These are phyloP conservation scores for Setophaga coronata DNA, from an alignment of 2,113 vertebrate genomes.

Conservation along the genomic window DNA sequence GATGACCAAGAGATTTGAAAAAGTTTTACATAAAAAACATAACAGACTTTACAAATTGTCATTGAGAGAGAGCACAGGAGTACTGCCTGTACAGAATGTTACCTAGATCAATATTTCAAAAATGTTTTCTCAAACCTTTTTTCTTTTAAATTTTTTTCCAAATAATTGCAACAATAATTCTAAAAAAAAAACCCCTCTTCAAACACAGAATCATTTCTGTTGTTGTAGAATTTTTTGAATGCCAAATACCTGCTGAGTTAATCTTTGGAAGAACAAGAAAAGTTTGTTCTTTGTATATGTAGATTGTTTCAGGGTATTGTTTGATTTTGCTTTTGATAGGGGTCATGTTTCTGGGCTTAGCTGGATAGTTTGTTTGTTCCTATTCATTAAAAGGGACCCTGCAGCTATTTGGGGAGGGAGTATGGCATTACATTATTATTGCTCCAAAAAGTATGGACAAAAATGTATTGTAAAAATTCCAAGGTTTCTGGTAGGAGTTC, in stretches of 20 bases:
- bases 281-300: conserved; percentile 38
- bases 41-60: not conserved
- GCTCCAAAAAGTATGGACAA: conserved; percentile 55
- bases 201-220: conserved; percentile 9
- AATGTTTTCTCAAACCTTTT: not conserved
- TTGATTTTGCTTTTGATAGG: conserved; percentile 51
- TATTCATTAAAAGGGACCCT: conserved; percentile 62
- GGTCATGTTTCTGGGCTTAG: conserved; percentile 44
- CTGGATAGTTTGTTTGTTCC: conserved; percentile 59
- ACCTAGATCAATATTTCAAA: not conserved
- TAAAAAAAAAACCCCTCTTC: conserved; percentile 2
- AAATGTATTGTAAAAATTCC: conserved; percentile 60
- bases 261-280: conserved; percentile 44
- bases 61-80: not conserved
- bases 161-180: conserved; percentile 10
- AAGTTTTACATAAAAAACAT: not conserved
- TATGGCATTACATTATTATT: conserved; percentile 54
- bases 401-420: conserved; percentile 39
- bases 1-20: not conserved
- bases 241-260: conserved; percentile 50
- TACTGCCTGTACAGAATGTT: not conserved
- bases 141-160: not conserved
- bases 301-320: conserved; percentile 57
- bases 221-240: conserved; percentile 33
- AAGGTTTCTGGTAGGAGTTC: conserved; percentile 38